phyloP scores from a whole-genome alignment of 1,140 invertebrate species.

The Drosophila bipectinata region DNA sequence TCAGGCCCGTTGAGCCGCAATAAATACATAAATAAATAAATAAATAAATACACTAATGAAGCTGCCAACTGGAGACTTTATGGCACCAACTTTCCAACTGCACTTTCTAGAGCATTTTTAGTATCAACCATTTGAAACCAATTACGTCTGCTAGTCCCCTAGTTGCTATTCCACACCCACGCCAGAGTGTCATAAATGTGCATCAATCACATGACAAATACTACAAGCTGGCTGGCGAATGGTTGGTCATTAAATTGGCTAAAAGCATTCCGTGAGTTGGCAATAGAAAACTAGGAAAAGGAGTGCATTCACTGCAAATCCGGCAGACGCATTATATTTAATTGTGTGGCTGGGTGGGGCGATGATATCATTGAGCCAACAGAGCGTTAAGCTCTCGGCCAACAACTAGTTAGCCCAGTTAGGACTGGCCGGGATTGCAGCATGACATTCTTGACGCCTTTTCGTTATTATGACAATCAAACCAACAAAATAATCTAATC shows the following conservation, averaged over 20 bases:
- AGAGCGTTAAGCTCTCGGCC: not conserved
- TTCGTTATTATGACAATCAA: too few species aligned
- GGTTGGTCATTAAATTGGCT: slow-evolving; percentile 57
- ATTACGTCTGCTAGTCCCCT: slow-evolving; percentile 41
- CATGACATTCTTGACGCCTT: not conserved
- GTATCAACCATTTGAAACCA: slow-evolving; percentile 55
- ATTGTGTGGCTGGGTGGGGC: slow-evolving; percentile 38
- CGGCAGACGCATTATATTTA: slow-evolving; percentile 66
- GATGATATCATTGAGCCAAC: slow-evolving; percentile 34
- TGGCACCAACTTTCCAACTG: slow-evolving; percentile 33
- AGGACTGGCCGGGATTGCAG: slow-evolving; percentile 43
- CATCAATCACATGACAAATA: slow-evolving; percentile 59
- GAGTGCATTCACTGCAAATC: slow-evolving; percentile 27
- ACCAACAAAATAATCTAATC: not conserved
- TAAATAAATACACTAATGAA: slow-evolving; percentile 49
- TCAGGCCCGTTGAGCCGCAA: slow-evolving; percentile 10
- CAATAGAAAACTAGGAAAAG: slow-evolving; percentile 11
- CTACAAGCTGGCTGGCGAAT: slow-evolving; percentile 21
- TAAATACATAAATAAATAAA: slow-evolving; percentile 39
- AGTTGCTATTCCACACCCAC: slow-evolving; percentile 44
- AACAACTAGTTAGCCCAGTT: slow-evolving; percentile 24
- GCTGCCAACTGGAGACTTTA: slow-evolving; percentile 15
- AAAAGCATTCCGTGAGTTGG: slow-evolving; percentile 46
- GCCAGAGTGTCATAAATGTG: slow-evolving; percentile 51
- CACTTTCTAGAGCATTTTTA: slow-evolving; percentile 15